Conservation (phyloP, 2,113 vertebrate genomes). For the Erythrocebus patas region DNA sequence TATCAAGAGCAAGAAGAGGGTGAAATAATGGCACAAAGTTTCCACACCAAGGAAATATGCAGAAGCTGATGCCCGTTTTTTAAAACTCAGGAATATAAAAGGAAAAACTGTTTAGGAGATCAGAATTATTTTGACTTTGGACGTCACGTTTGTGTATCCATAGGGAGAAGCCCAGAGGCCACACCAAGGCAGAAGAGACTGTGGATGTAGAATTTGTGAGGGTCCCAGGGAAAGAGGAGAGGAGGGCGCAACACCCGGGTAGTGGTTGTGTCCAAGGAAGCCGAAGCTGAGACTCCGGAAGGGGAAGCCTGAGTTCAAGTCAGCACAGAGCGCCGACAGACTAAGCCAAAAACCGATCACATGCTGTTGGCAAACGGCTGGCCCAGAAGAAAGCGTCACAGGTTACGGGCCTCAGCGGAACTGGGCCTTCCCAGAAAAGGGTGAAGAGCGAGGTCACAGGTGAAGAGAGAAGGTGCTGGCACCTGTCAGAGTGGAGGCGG, state of each 20-base stretch:
- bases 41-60: not conserved
- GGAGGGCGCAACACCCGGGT: not conserved
- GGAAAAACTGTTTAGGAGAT: not conserved
- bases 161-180: not conserved
- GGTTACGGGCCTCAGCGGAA: not conserved
- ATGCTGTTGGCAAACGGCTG: fast-evolving
- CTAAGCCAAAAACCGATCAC: not conserved
- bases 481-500: not conserved
- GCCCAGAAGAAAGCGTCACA: not conserved
- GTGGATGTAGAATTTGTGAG: not conserved
- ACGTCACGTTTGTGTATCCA: not conserved
- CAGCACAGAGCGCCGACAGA: fast-evolving
- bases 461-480: not conserved
- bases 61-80: not conserved
- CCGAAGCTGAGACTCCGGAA: not conserved
- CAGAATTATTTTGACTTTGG: not conserved
- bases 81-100: not conserved
- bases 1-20: not conserved
- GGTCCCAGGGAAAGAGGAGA: not conserved
- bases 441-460: not conserved
- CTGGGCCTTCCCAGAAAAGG: not conserved
- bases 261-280: not conserved
- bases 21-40: not conserved
- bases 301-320: too few relatives aligned
- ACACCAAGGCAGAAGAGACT: not conserved